phyloP scores from a whole-genome alignment of 2,888 invertebrate species.

The Rhopalosiphum nymphaeae region DNA sequence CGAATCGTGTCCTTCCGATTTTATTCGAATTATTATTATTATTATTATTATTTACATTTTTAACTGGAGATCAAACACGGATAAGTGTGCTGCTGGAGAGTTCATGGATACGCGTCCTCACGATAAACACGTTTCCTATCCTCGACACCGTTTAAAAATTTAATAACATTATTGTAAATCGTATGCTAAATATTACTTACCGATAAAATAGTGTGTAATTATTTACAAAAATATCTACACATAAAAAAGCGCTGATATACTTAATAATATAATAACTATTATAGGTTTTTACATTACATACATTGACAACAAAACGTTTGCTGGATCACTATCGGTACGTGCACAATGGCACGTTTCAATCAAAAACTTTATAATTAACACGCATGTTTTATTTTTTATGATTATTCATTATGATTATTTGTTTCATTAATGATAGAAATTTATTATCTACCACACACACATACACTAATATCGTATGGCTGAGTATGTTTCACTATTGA shows the following conservation, averaged over 20 bases:
- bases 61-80: background rate
- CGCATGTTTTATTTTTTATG: background rate
- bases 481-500: background rate
- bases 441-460: background rate
- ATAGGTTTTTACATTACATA: background rate
- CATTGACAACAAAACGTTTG: too few relatives aligned
- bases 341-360: background rate
- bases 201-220: background rate
- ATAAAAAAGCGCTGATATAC: background rate
- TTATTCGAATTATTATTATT: background rate
- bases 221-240: background rate
- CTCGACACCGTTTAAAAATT: conserved; percentile 14
- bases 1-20: conserved; percentile 11
- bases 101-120: conserved; percentile 15
- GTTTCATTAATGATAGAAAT: background rate
- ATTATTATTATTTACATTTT: background rate
- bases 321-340: background rate
- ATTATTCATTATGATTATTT: background rate
- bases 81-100: background rate
- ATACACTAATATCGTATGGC: too few relatives aligned
- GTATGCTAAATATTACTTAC: background rate
- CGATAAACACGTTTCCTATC: conserved; percentile 6
- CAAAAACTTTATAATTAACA: background rate
- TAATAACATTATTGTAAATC: background rate
- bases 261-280: background rate